These are phyloP conservation scores for Pristionchus mayeri DNA, from an alignment of 2,888 invertebrate genomes.

Conservation along the genomic window DNA sequence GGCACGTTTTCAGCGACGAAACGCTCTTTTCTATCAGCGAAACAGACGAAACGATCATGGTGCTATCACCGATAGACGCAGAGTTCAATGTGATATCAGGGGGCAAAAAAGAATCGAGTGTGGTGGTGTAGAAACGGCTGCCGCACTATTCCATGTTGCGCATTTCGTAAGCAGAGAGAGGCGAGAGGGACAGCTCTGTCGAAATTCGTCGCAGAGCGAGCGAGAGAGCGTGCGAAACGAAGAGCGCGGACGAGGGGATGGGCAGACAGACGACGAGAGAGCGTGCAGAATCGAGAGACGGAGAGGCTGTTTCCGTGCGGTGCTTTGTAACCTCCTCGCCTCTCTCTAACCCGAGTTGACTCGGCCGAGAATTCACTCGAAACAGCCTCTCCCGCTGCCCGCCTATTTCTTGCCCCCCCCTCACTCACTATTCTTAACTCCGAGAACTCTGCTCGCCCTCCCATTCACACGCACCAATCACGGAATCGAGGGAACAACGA, in stretches of 20 bases:
- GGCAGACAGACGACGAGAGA: slow-evolving; percentile 10
- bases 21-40: too few relatives aligned
- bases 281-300: neutral
- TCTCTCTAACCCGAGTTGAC: neutral
- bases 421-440: neutral
- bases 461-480: too few relatives aligned
- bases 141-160: neutral
- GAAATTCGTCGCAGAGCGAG: neutral
- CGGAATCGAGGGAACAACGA: too few relatives aligned
- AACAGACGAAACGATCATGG: too few relatives aligned
- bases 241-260: neutral
- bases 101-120: neutral
- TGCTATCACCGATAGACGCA: too few relatives aligned
- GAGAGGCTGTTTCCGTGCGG: neutral
- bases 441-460: too few relatives aligned
- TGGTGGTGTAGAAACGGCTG: neutral
- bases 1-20: too few relatives aligned
- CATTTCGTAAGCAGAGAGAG: slow-evolving; percentile 18
- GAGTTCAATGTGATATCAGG: too few relatives aligned
- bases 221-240: slow-evolving; percentile 7
- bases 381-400: too few relatives aligned
- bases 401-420: neutral
- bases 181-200: neutral
- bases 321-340: slow-evolving; percentile 22
- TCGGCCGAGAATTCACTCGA: neutral